These are phyloP conservation scores for Nephrocerus scutellatus DNA, from an alignment of 2,888 invertebrate species.

Conservation along the genomic window DNA sequence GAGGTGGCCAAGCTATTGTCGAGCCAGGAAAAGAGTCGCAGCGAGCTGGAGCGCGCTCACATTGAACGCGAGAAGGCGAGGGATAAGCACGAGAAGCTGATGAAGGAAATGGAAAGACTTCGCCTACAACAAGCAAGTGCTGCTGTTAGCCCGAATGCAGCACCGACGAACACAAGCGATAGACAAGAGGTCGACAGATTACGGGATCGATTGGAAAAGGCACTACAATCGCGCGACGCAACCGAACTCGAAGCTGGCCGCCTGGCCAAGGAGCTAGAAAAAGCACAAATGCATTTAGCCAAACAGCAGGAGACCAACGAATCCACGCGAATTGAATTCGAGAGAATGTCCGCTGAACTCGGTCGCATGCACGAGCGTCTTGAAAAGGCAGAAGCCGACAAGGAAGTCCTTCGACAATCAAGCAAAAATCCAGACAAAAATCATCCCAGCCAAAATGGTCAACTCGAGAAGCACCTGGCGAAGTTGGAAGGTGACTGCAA, in stretches of 20 bases:
- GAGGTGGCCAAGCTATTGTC: constrained; percentile 69
- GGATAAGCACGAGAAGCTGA: constrained; percentile 76
- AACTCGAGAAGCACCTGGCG: constrained; percentile 76
- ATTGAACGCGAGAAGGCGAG: constrained; percentile 85
- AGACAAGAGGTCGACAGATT: constrained; percentile 75
- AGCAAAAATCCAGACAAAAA: constrained; percentile 63
- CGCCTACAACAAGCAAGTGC: constrained; percentile 49
- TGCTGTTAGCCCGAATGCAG: constrained; percentile 49
- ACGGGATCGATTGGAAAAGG: constrained; percentile 79
- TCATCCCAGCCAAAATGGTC: constrained; percentile 70
- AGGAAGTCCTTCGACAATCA: constrained; percentile 69
- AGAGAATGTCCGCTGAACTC: constrained; percentile 74
- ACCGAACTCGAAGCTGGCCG: constrained; percentile 80
- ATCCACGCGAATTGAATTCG: constrained; percentile 75
- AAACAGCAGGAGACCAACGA: constrained; percentile 81
- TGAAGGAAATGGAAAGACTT: constrained; percentile 57
- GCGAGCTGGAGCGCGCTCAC: constrained; percentile 74
- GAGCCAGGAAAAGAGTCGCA: constrained; percentile 71
- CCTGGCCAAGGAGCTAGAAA: constrained; percentile 77
- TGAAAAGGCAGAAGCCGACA: constrained; percentile 68
- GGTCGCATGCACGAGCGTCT: constrained; percentile 74
- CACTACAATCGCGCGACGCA: constrained; percentile 64
- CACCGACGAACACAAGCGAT: constrained; percentile 53
- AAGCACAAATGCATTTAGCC: constrained; percentile 73
- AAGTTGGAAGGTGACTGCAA: constrained; percentile 80